Percentiles rank a stretch among this genome's conserved stretches.
phyloP scores from a whole-genome alignment of 1,140 invertebrate genomes.

The Drosophila takahashii region DNA sequence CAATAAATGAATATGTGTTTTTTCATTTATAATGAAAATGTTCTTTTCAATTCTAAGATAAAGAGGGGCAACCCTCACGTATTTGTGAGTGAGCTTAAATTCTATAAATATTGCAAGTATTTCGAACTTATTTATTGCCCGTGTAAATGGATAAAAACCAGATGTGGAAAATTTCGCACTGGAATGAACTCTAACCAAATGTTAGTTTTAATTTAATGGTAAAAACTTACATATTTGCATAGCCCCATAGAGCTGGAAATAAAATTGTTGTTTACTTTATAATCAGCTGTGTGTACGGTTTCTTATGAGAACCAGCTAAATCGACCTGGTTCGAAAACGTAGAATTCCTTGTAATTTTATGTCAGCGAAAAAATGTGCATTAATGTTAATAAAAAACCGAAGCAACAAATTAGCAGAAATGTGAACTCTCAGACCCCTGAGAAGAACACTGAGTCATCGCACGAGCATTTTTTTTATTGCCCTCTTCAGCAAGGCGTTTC shows the following conservation, averaged over 20 bases:
- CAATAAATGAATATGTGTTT: no score
- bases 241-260: neutral
- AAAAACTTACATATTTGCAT: neutral
- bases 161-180: neutral
- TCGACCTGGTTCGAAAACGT: neutral
- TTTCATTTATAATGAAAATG: neutral
- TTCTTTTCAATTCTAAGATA: constrained; percentile 4
- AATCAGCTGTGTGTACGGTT: neutral
- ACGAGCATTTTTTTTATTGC: constrained; percentile 2
- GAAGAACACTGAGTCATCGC: constrained; percentile 13
- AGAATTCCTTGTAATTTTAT: constrained; percentile 8
- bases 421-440: neutral
- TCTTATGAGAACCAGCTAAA: neutral
- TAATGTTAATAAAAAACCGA: neutral
- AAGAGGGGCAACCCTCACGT: neutral
- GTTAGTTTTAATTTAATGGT: neutral
- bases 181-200: neutral
- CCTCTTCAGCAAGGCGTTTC: neutral
- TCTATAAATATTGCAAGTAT: constrained; percentile 5
- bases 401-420: neutral
- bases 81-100: neutral
- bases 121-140: constrained; percentile 19
- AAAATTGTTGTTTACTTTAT: neutral
- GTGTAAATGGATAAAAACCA: constrained; percentile 23
- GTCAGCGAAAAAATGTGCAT: constrained; percentile 11